Evolutionary conservation across 2,113 vertebrate genomes (phyloP), one percentile per base, ranked within the genome.

Genomic region (Atlantisia rogersi): DNA sequence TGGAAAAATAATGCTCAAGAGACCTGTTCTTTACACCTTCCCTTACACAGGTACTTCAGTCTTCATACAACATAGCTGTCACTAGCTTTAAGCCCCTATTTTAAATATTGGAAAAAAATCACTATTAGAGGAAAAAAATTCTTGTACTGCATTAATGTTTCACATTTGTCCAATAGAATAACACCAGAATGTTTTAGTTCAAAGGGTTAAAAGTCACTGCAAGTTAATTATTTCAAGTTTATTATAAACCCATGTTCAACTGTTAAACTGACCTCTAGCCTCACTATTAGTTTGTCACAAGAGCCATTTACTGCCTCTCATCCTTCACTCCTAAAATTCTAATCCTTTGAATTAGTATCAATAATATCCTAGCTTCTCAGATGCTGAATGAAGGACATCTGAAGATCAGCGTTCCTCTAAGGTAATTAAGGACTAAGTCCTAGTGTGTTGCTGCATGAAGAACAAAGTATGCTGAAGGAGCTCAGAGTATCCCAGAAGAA

Each of bases 261-360:
- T 71, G 71, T 31, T 93, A 94, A 94, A 95, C 7, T 82, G 65
- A 96, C 88, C 82, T 89, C 88, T 92, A 96, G 59, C 86, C 70
- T 95, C 80, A 85, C 82, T 48, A 91, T 82, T 97, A 94, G 95
- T 92, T 97, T 95, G 92, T 84, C 77, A 92, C 2, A 63, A 94
- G 65, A 97, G 83, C 82, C 50, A 96, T 96, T 97, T 96, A 84
- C 89, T 84, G 82, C 73, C 96, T 88, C 95, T 96, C 91, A 97
- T 59, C 81, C 56, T 90, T 80, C 95, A 94, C 85, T 97, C 77
- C 56, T 77, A 96, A 97, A 97, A 92, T 95, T 97, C 96, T 95
- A 96, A 93, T 70, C 92, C 80, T 94, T 67, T 94, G 88, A 95
- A 95, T 92, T 77, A 97, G 28, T 75, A 96, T 90, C 78, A 91